Percentiles rank a stretch among this genome's conserved stretches.
phyloP scores from a whole-genome alignment of 2,113 vertebrate species.

The Pampusana beccarii region DNA sequence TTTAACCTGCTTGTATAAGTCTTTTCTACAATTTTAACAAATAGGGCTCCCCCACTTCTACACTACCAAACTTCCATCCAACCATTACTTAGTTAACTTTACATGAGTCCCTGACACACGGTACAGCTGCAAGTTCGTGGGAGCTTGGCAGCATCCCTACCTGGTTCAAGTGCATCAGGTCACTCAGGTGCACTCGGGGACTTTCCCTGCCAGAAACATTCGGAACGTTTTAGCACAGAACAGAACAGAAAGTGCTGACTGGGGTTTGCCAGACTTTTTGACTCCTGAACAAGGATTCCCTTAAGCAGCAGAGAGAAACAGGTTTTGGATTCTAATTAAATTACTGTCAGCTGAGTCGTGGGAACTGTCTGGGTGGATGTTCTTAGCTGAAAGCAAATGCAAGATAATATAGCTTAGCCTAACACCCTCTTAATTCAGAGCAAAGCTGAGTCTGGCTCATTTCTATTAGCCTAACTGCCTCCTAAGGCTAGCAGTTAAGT shows the following conservation, averaged over 20 bases:
- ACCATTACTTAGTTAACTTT: neutral
- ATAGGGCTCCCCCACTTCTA: neutral
- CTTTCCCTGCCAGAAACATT: neutral
- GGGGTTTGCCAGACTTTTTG: neutral
- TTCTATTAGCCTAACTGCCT: neutral
- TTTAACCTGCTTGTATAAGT: neutral
- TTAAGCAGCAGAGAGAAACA: neutral
- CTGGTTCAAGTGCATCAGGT: neutral
- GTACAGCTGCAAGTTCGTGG: neutral
- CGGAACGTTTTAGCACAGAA: neutral
- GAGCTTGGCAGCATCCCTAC: neutral
- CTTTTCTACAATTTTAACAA: neutral
- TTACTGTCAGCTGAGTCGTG: conserved; percentile 12
- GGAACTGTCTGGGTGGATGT: conserved; percentile 14
- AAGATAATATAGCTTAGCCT: neutral
- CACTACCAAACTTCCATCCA: neutral
- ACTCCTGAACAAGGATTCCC: neutral
- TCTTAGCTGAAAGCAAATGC: conserved; percentile 17
- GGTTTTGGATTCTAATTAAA: neutral
- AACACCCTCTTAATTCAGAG: neutral
- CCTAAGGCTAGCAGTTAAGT: neutral
- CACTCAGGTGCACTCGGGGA: neutral
- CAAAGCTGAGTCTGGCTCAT: neutral
- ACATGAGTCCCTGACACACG: neutral
- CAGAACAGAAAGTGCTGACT: neutral